phyloP scores from a whole-genome alignment of 2,113 vertebrate genomes.

The Lepidothrix coronata region DNA sequence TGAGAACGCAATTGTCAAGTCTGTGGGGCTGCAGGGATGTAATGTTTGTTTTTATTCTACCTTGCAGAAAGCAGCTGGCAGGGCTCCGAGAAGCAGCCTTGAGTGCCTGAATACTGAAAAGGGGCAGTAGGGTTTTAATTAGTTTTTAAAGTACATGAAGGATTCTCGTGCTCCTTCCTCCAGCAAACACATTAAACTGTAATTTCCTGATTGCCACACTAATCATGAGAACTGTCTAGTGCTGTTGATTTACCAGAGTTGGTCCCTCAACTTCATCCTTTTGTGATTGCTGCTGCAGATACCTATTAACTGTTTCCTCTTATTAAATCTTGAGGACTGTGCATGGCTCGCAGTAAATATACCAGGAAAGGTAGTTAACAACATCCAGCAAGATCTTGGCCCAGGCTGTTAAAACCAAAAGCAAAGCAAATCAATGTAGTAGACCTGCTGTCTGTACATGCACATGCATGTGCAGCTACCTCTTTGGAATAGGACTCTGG shows the following conservation, averaged over 20 bases:
- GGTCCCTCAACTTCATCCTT: constrained; percentile 25
- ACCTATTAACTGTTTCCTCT: constrained; percentile 41
- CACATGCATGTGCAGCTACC: rapidly evolving
- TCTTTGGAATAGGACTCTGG: background rate
- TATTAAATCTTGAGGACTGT: background rate
- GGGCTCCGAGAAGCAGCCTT: background rate
- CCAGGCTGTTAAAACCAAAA: background rate
- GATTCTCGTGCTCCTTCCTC: constrained; percentile 58
- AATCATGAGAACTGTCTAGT: constrained; percentile 25
- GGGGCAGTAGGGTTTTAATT: constrained; percentile 37
- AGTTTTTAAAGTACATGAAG: constrained; percentile 45
- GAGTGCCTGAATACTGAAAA: constrained; percentile 36
- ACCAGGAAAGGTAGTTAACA: background rate
- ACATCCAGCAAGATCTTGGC: background rate
- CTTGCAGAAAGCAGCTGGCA: constrained; percentile 19
- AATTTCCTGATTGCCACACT: constrained; percentile 58
- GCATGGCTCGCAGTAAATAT: background rate
- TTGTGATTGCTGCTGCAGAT: constrained; percentile 31
- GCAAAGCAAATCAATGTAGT: background rate
- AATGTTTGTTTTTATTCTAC: constrained; percentile 8
- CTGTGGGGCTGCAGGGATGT: background rate
- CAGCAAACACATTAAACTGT: constrained; percentile 60
- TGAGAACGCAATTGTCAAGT: background rate
- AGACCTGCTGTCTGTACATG: background rate
- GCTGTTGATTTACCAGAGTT: constrained; percentile 50